phyloP scores from a whole-genome alignment of 2,113 vertebrate species.

The Cottus gobio region DNA sequence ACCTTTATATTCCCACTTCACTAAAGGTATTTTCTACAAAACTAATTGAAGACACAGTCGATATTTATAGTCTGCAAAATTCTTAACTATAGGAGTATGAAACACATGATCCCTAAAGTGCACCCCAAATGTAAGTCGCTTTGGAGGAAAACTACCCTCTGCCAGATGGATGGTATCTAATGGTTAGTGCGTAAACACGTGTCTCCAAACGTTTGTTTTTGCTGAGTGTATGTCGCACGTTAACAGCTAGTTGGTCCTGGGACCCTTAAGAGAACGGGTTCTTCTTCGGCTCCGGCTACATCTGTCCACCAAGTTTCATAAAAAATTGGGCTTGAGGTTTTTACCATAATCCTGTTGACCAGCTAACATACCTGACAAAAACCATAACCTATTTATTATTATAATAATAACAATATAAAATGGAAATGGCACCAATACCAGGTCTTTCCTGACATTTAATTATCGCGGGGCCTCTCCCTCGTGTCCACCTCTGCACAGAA shows the following conservation, averaged over 20 bases:
- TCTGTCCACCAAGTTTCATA: no score
- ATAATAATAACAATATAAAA: not conserved
- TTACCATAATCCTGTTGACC: no score
- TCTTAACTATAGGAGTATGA: not conserved
- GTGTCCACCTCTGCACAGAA: constrained; percentile 67
- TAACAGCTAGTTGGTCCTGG: no score
- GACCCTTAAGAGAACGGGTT: no score
- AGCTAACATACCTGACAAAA: no score
- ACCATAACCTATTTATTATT: no score
- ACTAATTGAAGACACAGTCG: not conserved
- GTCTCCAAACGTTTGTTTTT: not conserved
- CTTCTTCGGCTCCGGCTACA: no score
- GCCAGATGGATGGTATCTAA: not conserved
- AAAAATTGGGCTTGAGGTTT: no score
- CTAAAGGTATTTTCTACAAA: no score
- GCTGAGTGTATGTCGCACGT: not conserved
- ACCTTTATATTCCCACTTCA: not conserved
- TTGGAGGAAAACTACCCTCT: not conserved
- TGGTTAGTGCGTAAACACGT: not conserved
- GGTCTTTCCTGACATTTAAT: not conserved
- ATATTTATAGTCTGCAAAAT: not conserved
- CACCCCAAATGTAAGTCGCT: not conserved
- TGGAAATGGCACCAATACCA: not conserved
- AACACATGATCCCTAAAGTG: not conserved
- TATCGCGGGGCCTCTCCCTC: not conserved